Base-by-base conservation (phyloP, 2,888 invertebrate genomes). In the Allygus modestus region DNA sequence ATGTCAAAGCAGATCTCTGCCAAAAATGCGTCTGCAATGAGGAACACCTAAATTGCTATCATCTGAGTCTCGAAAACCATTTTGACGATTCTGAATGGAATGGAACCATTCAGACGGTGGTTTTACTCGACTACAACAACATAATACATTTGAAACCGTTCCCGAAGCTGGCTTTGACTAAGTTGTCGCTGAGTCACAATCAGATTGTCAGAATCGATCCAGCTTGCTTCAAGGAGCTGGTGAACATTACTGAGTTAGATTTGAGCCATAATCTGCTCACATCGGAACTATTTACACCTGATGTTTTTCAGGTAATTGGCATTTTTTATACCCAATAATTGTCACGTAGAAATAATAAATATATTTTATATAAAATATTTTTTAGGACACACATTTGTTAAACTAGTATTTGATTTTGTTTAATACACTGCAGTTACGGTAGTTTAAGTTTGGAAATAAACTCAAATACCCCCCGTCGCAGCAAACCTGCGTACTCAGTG, bases 261-360 rank as follows among this genome's bases (percentile, higher is more conserved):
- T 90, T 97, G 86, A 95, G 95, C 84, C 89, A 94, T 85, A 97
- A 97, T 87, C 91, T 93, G 69, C 90, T 97, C 28, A 93, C 92
- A 0, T 90, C 92, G 0, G 93, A 92, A 0, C 90, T 90, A 0
- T 89, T 97, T 1, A 90, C 90, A 85, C 95, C 95, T 0, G 91
- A 94, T 83, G 92, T 93, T 12, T 96, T 97, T 89, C 92, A 94
- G 92, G 96, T 95, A 90, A 65, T 28, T 31, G n/a, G n/a, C n/a
- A n/a, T n/a, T n/a, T n/a, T n/a, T n/a, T n/a, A n/a, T n/a, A n/a
- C n/a, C 41, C 41, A 41, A 41, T n/a, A n/a, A n/a, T n/a, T 4
- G 69, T 26, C n/a, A 15, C 15, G 15, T 17, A 17, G 26, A 81
- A 26, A 84, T 9, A 58, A 17, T n/a, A n/a, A n/a, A n/a, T n/a